These are phyloP conservation scores for Tetheella fluctuosa DNA, from an alignment of 2,888 invertebrate species.

Conservation along the genomic window DNA sequence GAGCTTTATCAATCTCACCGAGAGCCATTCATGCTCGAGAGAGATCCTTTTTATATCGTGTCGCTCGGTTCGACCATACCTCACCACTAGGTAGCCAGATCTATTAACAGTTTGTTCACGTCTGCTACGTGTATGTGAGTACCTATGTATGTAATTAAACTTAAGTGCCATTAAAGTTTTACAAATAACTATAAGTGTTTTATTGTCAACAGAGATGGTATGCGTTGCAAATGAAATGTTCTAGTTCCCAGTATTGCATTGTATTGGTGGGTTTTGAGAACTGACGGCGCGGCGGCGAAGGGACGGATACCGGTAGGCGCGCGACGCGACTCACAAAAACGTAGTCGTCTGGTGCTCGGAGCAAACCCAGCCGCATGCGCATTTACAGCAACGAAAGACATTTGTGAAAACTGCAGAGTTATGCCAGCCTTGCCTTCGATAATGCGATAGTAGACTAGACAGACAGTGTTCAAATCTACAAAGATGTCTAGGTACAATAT, in stretches of 20 bases:
- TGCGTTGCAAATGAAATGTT: slow-evolving; percentile 57
- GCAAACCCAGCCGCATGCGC: slow-evolving; percentile 52
- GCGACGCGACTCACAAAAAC: slow-evolving; percentile 79
- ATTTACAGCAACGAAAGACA: slow-evolving; percentile 42
- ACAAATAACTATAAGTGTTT: slow-evolving; percentile 14
- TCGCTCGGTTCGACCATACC: slow-evolving; percentile 24
- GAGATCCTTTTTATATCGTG: slow-evolving; percentile 32
- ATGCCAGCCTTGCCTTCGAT: slow-evolving; percentile 35
- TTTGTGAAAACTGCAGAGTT: slow-evolving; percentile 40
- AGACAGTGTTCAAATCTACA: slow-evolving; percentile 25
- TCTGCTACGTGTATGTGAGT: slow-evolving; percentile 7
- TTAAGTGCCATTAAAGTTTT: neutral
- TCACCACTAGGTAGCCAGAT: slow-evolving; percentile 21
- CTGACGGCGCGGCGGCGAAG: slow-evolving; percentile 48
- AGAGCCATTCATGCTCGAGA: slow-evolving; percentile 49
- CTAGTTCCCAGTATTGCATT: slow-evolving; percentile 75
- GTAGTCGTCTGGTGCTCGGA: slow-evolving; percentile 60
- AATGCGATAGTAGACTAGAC: slow-evolving; percentile 29
- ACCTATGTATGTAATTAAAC: neutral
- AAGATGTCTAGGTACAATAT: slow-evolving; percentile 28
- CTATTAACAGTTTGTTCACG: slow-evolving; percentile 21
- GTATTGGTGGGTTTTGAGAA: slow-evolving; percentile 66
- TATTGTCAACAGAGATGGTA: slow-evolving; percentile 32
- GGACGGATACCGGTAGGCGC: slow-evolving; percentile 57
- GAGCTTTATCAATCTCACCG: slow-evolving; percentile 48